Evolutionary conservation across 2,888 invertebrate species (phyloP), one percentile per base, ranked within the genome.

Genomic region (Willowsia nigromaculata): DNA sequence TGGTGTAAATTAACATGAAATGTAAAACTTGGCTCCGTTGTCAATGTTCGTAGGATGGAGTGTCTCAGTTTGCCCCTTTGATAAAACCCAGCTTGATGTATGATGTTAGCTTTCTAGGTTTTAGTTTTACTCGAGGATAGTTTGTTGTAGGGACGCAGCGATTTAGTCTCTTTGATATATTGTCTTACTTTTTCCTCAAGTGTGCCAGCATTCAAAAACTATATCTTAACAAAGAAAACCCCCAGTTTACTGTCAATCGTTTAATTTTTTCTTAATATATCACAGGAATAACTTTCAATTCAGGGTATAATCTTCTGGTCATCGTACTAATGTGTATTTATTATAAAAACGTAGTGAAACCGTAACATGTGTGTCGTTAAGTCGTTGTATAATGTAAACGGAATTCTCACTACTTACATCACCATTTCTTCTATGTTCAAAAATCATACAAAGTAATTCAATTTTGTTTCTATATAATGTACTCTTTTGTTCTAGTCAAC

Each of bases 221-320:
- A 37, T 37, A 4, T 43, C 13, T 43, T 43, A 43, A 37, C 5
- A 6, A 9, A 6, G 11, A 13, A 43, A 43, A 6, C 11, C n/a
- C n/a, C n/a, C n/a, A n/a, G 43, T 13, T 43, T 9, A 9, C 43
- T 43, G 43, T 13, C 43, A 43, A 43, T 43, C 43, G 11, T 43
- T 11, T n/a, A 50, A 50, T 50, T 50, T 5, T 40, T 5, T 40
- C 9, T 40, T 9, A 40, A 9, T 40, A 7, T 40, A 9, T 40
- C 9, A 40, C 40, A 40, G 40, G n/a, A 4, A 1, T n/a, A 50
- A 50, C 50, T n/a, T 62, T 81, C 6, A 1, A n/a, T 43, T 37
- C 81, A 62, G 81, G 81, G 81, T 81, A 81, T 81, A 62, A 30
- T 62, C 43, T 62, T 81, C 81, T 81, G 81, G 81, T 81, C 81